Percentiles rank a stretch among this genome's conserved stretches.
Evolutionary conservation across 2,797 vertebrate species (phyloP).

Genomic region (Neomorphus geoffroyi): DNA sequence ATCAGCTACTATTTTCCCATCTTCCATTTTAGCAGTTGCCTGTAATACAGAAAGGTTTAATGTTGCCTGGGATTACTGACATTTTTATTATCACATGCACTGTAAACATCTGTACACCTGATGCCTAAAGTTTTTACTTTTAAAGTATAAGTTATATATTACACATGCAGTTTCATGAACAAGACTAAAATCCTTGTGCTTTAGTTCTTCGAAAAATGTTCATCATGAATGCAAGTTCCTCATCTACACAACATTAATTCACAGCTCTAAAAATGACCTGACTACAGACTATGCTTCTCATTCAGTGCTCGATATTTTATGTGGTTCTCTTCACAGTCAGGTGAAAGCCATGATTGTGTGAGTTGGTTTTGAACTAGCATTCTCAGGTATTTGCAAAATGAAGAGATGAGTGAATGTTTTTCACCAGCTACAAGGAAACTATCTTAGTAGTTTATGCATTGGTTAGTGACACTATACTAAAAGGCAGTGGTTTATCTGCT

Average conservation of each 20-base stretch:
- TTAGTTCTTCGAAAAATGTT: not conserved
- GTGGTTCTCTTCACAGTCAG: not conserved
- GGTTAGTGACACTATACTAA: not conserved
- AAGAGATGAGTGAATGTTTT: not conserved
- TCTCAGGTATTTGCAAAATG: not conserved
- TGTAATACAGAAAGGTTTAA: constrained; percentile 53
- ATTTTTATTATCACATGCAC: not conserved
- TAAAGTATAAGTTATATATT: not conserved
- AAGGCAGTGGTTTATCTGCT: not conserved
- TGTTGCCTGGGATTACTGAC: not conserved
- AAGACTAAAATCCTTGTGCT: not conserved
- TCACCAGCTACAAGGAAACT: not conserved
- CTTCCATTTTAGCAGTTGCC: constrained; percentile 87
- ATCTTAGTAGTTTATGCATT: not conserved
- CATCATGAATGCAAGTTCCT: not conserved
- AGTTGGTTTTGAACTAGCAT: not conserved
- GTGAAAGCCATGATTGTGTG: not conserved
- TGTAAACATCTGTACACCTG: not conserved
- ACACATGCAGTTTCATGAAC: not conserved
- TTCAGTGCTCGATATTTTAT: not conserved
- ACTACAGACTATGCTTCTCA: not conserved
- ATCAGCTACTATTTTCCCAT: constrained; percentile 79
- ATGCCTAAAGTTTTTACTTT: not conserved
- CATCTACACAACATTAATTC: not conserved
- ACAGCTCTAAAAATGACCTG: not conserved